Conservation (phyloP, 2,888 invertebrate species). For the Rhingia campestris region DNA sequence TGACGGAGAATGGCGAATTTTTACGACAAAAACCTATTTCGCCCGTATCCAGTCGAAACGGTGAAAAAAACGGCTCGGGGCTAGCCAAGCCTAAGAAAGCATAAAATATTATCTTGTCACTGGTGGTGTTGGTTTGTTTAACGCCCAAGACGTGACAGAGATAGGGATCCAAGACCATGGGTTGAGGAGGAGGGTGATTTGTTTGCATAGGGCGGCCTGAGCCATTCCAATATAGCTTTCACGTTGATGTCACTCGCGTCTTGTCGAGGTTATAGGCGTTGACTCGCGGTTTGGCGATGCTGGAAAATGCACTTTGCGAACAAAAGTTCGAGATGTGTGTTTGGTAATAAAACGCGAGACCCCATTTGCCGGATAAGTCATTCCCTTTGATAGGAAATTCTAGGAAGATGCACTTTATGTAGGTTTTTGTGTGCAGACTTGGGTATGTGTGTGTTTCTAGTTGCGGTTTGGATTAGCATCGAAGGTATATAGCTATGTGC, state of each 20-base stretch:
- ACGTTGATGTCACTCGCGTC: conserved; percentile 19
- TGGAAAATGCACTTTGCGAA: conserved; percentile 19
- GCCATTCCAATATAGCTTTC: conserved; percentile 38
- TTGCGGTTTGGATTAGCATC: no score
- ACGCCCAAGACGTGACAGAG: conserved; percentile 59
- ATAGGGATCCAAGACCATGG: conserved; percentile 49
- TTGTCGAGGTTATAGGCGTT: conserved; percentile 27
- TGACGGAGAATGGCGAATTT: conserved; percentile 31
- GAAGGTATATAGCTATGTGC: no score
- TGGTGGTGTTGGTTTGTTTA: conserved; percentile 24
- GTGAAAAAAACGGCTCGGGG: conserved; percentile 32
- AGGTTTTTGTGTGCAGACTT: no score
- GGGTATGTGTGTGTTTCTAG: no score
- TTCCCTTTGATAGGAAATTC: conserved; percentile 3
- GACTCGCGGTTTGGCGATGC: conserved; percentile 1
- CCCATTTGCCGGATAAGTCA: conserved; percentile 12
- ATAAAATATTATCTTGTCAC: conserved; percentile 35
- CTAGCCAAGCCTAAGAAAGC: conserved; percentile 51
- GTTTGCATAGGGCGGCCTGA: conserved; percentile 19
- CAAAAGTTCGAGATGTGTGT: conserved; percentile 27
- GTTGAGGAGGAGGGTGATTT: conserved; percentile 19
- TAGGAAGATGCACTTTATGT: neutral
- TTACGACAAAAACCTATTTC: conserved; percentile 55
- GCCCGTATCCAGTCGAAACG: conserved; percentile 13
- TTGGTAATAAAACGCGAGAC: conserved; percentile 8